A percentile compares a stretch with the other conserved stretches of the same genome.
Conservation (phyloP, 2,113 vertebrate species). For the Hippolais icterina region DNA sequence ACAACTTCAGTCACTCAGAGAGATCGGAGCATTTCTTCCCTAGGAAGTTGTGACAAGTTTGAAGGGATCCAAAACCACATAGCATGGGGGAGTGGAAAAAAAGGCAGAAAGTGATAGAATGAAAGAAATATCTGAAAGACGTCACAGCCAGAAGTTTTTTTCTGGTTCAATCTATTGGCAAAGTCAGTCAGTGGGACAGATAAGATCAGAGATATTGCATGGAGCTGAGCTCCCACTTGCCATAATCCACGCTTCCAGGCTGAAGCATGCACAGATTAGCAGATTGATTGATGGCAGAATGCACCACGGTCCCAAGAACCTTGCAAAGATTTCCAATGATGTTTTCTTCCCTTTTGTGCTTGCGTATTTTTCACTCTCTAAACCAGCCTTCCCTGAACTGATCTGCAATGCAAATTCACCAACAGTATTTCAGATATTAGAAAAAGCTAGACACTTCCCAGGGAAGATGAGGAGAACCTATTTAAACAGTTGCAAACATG, state of each 20-base stretch:
- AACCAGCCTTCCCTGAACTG: background rate
- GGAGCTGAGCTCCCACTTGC: background rate
- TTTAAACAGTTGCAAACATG: background rate
- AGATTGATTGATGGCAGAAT: background rate
- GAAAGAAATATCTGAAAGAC: background rate
- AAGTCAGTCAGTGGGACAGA: background rate
- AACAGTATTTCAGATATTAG: background rate
- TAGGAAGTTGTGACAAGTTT: background rate
- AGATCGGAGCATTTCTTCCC: background rate
- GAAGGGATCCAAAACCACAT: background rate
- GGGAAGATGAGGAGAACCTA: background rate
- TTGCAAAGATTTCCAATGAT: background rate
- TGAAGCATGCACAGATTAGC: background rate
- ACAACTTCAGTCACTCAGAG: background rate
- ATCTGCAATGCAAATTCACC: background rate
- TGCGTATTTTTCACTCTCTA: background rate
- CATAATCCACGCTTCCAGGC: background rate
- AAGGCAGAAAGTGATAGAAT: background rate
- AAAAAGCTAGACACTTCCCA: background rate
- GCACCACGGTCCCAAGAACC: background rate
- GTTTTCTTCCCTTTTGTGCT: background rate
- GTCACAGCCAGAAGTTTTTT: background rate
- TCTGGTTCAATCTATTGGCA: background rate
- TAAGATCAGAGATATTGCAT: background rate
- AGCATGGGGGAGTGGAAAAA: background rate